These are phyloP conservation scores for Puma concolor DNA, from an alignment of 2,113 vertebrate species.

Conservation along the genomic window DNA sequence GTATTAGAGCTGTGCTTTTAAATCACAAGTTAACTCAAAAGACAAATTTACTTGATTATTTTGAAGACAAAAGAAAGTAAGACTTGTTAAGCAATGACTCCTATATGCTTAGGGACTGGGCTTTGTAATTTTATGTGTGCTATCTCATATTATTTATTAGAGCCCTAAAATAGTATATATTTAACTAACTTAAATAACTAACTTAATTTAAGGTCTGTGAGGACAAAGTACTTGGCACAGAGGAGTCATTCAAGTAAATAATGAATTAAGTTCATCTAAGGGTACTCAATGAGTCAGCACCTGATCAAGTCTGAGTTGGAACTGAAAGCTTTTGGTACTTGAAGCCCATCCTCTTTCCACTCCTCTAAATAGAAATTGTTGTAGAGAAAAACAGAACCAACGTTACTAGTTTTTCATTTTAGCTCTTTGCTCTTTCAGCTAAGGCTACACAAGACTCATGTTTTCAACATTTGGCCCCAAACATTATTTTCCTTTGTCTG, in stretches of 20 bases:
- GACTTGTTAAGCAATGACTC: neutral
- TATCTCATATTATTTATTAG: neutral
- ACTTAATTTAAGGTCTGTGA: neutral
- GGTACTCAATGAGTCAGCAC: neutral
- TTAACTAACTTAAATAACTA: no score
- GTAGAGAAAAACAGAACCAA: neutral
- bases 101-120: neutral
- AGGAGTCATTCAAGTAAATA: neutral
- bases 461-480: conserved; percentile 64
- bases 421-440: conserved; percentile 44
- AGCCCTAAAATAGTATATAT: neutral
- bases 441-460: neutral
- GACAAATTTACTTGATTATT: conserved; percentile 4
- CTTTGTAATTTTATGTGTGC: neutral
- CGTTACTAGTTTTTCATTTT: conserved; percentile 36
- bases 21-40: conserved; percentile 24
- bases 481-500: conserved; percentile 36
- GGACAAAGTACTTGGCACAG: neutral
- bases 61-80: neutral
- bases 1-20: neutral
- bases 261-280: neutral
- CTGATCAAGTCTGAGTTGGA: neutral
- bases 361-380: conserved; percentile 11
- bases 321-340: neutral
- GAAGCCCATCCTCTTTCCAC: neutral